phyloP scores from a whole-genome alignment of 1,140 invertebrate species.

The Pissodes strobi region DNA sequence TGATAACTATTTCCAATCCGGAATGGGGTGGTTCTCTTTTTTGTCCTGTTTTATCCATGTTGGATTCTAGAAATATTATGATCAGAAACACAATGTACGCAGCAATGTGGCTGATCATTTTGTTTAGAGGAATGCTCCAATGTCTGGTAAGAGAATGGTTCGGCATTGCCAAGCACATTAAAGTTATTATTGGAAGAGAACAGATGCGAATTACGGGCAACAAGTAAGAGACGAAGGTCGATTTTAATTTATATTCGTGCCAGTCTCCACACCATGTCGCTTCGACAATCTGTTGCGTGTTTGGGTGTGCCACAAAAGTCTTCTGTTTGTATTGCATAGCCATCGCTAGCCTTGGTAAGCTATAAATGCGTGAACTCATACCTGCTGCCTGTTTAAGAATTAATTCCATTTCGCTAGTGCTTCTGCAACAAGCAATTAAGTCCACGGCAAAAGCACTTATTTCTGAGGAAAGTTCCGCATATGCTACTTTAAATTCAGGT shows the following conservation, averaged over 20 bases:
- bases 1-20: constrained; percentile 57
- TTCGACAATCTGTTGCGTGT: constrained; percentile 67
- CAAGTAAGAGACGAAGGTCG: constrained; percentile 45
- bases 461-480: constrained; percentile 61
- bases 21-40: constrained; percentile 61
- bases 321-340: constrained; percentile 76
- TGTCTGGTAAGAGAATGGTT: constrained; percentile 54
- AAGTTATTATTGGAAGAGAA: constrained; percentile 57
- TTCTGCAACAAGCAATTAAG: constrained; percentile 65
- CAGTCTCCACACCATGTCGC: constrained; percentile 61
- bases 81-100: constrained; percentile 67
- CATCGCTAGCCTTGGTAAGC: constrained; percentile 66
- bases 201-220: constrained; percentile 55
- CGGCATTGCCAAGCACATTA: constrained; percentile 56
- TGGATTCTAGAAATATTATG: constrained; percentile 64
- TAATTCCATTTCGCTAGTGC: constrained; percentile 69
- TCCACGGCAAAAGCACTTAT: constrained; percentile 67
- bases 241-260: constrained; percentile 61
- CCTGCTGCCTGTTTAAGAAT: constrained; percentile 62
- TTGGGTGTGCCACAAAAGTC: constrained; percentile 74
- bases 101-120: constrained; percentile 63
- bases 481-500: constrained; percentile 63
- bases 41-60: constrained; percentile 60
- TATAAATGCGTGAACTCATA: constrained; percentile 52
- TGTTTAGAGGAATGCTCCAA: constrained; percentile 61